phyloP scores from a whole-genome alignment of 2,888 invertebrate genomes.

The Horisme vitalbata region DNA sequence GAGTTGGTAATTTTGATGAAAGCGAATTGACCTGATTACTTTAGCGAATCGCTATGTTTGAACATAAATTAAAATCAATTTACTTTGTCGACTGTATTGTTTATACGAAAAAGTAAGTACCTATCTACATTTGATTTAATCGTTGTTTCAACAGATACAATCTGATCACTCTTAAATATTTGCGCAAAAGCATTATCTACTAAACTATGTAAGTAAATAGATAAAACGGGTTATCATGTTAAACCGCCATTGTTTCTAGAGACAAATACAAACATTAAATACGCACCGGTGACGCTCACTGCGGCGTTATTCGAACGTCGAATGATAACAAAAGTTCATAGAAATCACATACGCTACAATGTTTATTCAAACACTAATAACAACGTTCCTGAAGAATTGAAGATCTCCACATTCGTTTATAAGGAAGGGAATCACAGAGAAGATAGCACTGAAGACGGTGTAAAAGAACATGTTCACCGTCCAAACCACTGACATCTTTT shows the following conservation, averaged over 20 bases:
- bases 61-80: conserved; percentile 11
- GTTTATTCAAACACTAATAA: conserved; percentile 52
- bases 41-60: conserved; percentile 2
- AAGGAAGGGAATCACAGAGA: conserved; percentile 48
- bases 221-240: conserved; percentile 17
- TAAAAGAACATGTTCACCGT: conserved; percentile 45
- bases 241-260: conserved; percentile 23
- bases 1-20: background rate
- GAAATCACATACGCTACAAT: conserved; percentile 23
- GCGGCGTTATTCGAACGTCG: conserved; percentile 15
- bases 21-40: conserved; percentile 4
- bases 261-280: conserved; percentile 11
- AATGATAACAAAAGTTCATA: conserved; percentile 24
- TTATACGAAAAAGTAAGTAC: too few relatives aligned
- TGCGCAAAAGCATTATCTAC: conserved; percentile 7
- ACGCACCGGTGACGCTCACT: conserved; percentile 16
- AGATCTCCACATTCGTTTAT: conserved; percentile 53
- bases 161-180: conserved; percentile 18
- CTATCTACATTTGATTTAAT: background rate
- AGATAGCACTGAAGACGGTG: conserved; percentile 45
- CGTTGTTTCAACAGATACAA: background rate
- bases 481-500: conserved; percentile 53
- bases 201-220: conserved; percentile 3
- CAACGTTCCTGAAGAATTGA: conserved; percentile 52
- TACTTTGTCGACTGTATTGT: conserved; percentile 19